phyloP scores from a whole-genome alignment of 2,888 invertebrate genomes.

The Chironomus riparius region DNA sequence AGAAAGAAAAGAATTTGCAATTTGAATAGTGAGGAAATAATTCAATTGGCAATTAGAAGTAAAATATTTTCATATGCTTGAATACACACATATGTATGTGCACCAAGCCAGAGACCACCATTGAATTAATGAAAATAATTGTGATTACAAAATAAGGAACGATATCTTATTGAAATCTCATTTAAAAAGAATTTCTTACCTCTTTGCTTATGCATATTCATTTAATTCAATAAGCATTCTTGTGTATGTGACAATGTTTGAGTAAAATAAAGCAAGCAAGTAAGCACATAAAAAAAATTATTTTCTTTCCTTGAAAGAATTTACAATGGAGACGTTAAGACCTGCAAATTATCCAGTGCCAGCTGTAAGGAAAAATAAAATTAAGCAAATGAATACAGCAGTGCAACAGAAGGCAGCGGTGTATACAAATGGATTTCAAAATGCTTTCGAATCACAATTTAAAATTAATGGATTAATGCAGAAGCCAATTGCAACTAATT shows the following conservation, averaged over 20 bases:
- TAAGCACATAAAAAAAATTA: background rate
- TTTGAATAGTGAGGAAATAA: background rate
- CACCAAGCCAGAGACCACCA: background rate
- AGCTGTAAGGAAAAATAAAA: constrained; percentile 9
- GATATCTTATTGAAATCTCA: background rate
- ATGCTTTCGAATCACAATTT: constrained; percentile 38
- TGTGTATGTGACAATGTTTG: background rate
- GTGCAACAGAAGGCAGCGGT: background rate
- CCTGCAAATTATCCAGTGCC: constrained; percentile 12
- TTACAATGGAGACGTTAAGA: constrained; percentile 18
- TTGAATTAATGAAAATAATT: no score
- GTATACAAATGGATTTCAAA: constrained; percentile 34
- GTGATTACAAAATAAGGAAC: no score
- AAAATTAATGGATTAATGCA: background rate
- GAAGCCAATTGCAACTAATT: constrained; percentile 2
- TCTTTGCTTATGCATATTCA: background rate
- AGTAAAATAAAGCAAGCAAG: background rate
- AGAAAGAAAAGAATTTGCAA: background rate
- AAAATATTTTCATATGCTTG: background rate
- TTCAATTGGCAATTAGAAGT: constrained; percentile 19
- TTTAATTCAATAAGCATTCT: no score
- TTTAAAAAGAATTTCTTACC: background rate
- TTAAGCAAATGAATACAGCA: background rate
- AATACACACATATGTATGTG: background rate
- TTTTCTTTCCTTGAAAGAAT: background rate